Percentiles rank a stretch among this genome's conserved stretches.
phyloP scores from a whole-genome alignment of 2,113 vertebrate species.

The Montifringilla adamsi region DNA sequence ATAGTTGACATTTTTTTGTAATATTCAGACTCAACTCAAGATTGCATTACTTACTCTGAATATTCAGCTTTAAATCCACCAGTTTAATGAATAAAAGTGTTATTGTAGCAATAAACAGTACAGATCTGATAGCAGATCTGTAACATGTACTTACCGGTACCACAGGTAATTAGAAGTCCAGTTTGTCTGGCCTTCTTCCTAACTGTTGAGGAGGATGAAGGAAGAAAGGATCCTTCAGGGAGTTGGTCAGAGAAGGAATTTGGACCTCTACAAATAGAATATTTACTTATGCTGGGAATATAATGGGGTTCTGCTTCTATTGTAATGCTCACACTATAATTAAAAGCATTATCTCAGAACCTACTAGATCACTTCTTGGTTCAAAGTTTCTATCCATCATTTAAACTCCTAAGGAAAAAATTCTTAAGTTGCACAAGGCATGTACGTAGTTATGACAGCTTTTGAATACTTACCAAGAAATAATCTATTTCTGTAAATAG shows the following conservation, averaged over 20 bases:
- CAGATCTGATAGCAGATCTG: neutral
- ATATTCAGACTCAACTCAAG: neutral
- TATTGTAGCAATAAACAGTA: neutral
- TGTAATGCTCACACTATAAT: neutral
- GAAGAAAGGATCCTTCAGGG: neutral
- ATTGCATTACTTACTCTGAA: neutral
- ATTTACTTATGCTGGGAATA: neutral
- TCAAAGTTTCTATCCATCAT: slow-evolving; percentile 6
- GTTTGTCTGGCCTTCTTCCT: neutral
- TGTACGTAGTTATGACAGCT: slow-evolving; percentile 1
- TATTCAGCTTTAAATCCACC: neutral
- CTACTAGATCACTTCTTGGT: slow-evolving; percentile 23
- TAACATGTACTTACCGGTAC: neutral
- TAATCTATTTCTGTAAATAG: slow-evolving; percentile 27
- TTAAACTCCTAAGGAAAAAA: slow-evolving; percentile 22
- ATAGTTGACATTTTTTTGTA: neutral
- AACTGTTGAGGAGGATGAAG: neutral
- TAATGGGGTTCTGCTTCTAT: neutral
- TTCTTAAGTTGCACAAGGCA: neutral
- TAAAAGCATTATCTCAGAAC: neutral
- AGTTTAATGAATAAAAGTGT: neutral
- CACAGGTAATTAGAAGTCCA: neutral
- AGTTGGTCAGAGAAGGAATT: neutral
- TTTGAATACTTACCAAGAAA: slow-evolving; percentile 16
- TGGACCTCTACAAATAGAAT: neutral